Evolutionary conservation across 2,797 vertebrate genomes (phyloP).

Genomic region (Hippocampus kuda): DNA sequence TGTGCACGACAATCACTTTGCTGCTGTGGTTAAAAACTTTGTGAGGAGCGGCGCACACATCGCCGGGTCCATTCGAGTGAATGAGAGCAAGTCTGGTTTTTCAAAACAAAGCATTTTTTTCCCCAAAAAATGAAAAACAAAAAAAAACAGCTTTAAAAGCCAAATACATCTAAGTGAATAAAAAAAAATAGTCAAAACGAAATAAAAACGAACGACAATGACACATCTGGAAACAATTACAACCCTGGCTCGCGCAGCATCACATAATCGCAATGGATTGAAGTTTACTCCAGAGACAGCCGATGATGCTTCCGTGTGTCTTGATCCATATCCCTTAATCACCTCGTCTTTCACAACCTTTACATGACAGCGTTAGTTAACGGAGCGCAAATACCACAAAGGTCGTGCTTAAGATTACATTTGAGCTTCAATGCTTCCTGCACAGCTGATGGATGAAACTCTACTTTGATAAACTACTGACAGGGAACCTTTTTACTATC

Average conservation of each 20-base stretch:
- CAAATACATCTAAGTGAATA: too few species aligned
- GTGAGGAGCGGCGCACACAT: too few species aligned
- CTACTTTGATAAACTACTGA: constrained; percentile 29
- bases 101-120: too few species aligned
- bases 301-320: neutral
- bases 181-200: too few species aligned
- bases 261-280: neutral
- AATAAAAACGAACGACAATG: too few species aligned
- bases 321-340: constrained; percentile 23
- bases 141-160: too few species aligned
- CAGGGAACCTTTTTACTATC: neutral
- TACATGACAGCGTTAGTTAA: constrained; percentile 38
- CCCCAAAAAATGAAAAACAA: too few species aligned
- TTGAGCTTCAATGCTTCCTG: constrained; percentile 41
- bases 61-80: too few species aligned
- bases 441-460: constrained; percentile 33
- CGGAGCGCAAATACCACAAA: constrained; percentile 46
- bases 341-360: constrained; percentile 35
- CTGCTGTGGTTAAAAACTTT: too few species aligned
- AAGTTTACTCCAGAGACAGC: neutral
- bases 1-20: too few species aligned
- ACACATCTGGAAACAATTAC: too few species aligned
- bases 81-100: too few species aligned
- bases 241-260: neutral
- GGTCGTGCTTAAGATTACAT: constrained; percentile 47